phyloP scores from a whole-genome alignment of 37 sponge, comb jelly and placozoan genomes.

The Lycopodina hypogea region DNA sequence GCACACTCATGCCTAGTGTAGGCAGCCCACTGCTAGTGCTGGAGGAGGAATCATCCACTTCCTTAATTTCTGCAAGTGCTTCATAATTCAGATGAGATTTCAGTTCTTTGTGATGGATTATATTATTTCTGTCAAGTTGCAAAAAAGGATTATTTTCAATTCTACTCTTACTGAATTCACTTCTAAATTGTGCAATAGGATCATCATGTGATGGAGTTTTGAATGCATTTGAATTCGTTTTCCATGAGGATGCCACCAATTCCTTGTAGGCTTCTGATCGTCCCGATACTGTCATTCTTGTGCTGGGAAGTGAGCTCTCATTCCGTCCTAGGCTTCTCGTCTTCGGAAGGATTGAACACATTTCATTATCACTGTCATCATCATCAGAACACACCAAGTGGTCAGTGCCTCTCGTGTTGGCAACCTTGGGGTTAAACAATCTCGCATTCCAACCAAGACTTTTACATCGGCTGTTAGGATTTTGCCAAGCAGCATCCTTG shows the following conservation, averaged over 20 bases:
- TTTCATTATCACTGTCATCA: not conserved
- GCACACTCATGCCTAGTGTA: not conserved
- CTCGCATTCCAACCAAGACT: not conserved
- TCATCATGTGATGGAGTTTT: not conserved
- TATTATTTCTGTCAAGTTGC: constrained; percentile 1
- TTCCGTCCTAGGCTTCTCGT: constrained; percentile 9
- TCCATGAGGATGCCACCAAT: not conserved
- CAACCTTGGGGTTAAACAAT: not conserved
- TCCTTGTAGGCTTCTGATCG: constrained; percentile 3
- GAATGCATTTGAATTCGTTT: not conserved
- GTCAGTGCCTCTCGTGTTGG: not conserved
- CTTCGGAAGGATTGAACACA: not conserved
- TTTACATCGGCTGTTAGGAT: not conserved
- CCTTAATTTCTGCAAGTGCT: no score
- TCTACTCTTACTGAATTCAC: not conserved
- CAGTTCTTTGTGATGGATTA: not conserved
- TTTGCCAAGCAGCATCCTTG: not conserved
- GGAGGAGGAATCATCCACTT: not conserved
- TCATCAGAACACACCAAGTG: no score
- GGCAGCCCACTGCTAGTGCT: not conserved
- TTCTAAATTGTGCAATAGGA: not conserved
- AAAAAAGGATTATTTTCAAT: constrained; percentile 33
- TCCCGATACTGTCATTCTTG: not conserved
- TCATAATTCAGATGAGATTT: not conserved
- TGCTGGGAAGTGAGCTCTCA: not conserved